phyloP scores from a whole-genome alignment of 2,888 invertebrate species.

The Peribatodes rhomboidaria region DNA sequence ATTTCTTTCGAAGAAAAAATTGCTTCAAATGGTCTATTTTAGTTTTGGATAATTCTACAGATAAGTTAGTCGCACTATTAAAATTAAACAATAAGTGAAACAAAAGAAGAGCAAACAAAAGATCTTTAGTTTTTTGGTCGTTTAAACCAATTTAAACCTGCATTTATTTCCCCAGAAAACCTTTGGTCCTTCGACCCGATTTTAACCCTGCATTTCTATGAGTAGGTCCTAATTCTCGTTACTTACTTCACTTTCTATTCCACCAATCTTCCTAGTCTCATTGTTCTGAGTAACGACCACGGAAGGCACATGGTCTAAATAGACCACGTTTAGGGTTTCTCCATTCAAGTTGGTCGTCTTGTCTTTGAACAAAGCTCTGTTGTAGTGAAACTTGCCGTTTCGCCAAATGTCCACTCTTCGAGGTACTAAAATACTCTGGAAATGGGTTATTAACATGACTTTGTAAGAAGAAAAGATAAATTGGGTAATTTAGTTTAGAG shows the following conservation, averaged over 20 bases:
- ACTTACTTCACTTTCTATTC: slow-evolving; percentile 90
- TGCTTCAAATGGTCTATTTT: too few species aligned
- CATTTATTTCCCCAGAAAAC: too few species aligned
- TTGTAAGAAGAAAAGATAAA: too few species aligned
- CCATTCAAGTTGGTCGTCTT: slow-evolving; percentile 88
- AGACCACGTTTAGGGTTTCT: slow-evolving; percentile 87
- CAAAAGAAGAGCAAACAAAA: too few species aligned
- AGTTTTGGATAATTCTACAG: too few species aligned
- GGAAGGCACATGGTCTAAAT: slow-evolving; percentile 90
- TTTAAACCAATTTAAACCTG: too few species aligned
- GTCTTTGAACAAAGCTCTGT: slow-evolving; percentile 82
- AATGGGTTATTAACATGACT: neutral
- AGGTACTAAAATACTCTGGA: slow-evolving; percentile 84
- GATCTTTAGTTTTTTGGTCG: too few species aligned
- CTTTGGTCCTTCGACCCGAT: slow-evolving; percentile 1
- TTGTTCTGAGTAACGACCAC: slow-evolving; percentile 80
- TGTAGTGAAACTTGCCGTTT: slow-evolving; percentile 86
- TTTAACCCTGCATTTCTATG: neutral
- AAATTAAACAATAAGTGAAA: too few species aligned
- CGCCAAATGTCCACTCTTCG: slow-evolving; percentile 90
- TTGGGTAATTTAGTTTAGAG: too few species aligned
- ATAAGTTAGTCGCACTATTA: too few species aligned
- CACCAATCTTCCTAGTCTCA: slow-evolving; percentile 77
- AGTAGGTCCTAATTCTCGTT: neutral
- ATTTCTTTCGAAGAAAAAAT: too few species aligned